Conservation (phyloP, 2,888 invertebrate species). For the Zygogramma bicolorata region DNA sequence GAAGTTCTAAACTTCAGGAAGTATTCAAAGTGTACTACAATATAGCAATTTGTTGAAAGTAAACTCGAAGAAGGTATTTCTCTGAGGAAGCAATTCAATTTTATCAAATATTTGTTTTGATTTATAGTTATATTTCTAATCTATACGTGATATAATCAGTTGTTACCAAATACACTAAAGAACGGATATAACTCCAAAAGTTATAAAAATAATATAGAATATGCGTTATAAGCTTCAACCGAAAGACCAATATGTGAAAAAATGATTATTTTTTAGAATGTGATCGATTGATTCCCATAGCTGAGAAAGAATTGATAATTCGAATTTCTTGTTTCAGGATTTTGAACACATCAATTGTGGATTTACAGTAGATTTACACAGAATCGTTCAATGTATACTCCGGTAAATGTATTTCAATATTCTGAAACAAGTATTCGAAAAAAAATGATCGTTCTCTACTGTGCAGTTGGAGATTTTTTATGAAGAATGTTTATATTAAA, state of each 20-base stretch:
- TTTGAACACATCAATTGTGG: background rate
- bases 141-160: conserved; percentile 2
- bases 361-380: no score
- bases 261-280: background rate
- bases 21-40: background rate
- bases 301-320: background rate
- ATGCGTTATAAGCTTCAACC: background rate
- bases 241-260: background rate
- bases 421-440: background rate
- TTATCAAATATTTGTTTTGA: background rate
- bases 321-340: background rate
- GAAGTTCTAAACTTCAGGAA: background rate
- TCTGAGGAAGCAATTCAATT: no score
- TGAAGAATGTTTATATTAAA: conserved; percentile 8
- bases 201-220: background rate
- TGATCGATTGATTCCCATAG: background rate
- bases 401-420: background rate
- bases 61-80: background rate
- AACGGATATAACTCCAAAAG: background rate
- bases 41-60: background rate
- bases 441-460: background rate
- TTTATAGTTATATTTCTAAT: background rate
- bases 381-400: no score
- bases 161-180: background rate
- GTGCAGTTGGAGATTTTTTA: background rate